A percentile compares a stretch with the other conserved stretches of the same genome.
Conservation (phyloP, 1,140 invertebrate genomes). For the Pantala flavescens region DNA sequence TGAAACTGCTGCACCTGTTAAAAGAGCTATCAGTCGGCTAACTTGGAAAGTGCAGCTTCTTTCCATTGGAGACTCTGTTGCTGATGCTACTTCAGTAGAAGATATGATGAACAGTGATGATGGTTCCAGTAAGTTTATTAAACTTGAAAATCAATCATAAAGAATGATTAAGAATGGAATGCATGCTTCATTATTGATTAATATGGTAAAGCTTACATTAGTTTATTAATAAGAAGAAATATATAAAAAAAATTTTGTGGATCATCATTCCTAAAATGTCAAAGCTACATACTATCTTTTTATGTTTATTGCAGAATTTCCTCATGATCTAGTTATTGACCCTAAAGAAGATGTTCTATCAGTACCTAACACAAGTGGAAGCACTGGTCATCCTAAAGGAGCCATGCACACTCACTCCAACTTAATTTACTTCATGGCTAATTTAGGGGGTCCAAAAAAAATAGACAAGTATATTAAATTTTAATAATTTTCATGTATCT, state of each 20-base stretch:
- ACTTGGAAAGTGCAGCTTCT: neutral
- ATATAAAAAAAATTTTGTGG: too few species aligned
- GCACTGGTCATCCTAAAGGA: slow-evolving; percentile 14
- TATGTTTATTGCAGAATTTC: slow-evolving; percentile 13
- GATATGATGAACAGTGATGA: neutral
- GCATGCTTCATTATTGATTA: too few species aligned
- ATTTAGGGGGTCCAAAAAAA: neutral
- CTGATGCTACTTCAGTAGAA: neutral
- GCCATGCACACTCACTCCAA: slow-evolving; percentile 12
- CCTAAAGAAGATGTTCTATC: neutral
- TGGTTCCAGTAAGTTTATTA: neutral
- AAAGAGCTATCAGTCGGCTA: neutral
- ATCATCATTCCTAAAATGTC: too few species aligned
- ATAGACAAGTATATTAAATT: neutral
- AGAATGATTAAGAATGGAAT: too few species aligned
- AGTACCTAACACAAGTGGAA: slow-evolving; percentile 14
- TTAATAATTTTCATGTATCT: too few species aligned
- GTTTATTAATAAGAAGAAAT: too few species aligned
- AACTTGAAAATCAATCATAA: too few species aligned
- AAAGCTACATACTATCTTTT: neutral
- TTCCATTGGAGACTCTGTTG: neutral
- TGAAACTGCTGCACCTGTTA: slow-evolving; percentile 8
- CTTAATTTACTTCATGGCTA: neutral
- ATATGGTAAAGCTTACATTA: too few species aligned
- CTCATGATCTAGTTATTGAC: neutral